phyloP scores from a whole-genome alignment of 2,888 invertebrate species.

The Lasioglossum morio region DNA sequence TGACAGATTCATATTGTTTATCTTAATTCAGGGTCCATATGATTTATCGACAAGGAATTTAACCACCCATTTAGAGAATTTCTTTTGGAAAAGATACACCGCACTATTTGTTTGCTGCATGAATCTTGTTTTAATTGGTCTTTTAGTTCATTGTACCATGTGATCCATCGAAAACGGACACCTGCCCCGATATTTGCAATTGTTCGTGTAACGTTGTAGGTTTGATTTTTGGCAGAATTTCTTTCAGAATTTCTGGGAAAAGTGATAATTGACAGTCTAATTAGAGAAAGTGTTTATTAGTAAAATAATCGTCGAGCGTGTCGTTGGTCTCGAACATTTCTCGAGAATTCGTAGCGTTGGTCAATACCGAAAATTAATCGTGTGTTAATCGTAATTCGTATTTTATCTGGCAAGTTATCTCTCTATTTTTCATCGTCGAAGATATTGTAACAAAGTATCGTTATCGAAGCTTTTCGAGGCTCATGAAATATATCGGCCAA shows the following conservation, averaged over 20 bases:
- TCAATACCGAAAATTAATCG: not conserved
- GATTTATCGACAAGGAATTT: not conserved
- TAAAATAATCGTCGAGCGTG: not conserved
- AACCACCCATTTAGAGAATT: not conserved
- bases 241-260: not conserved
- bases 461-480: not conserved
- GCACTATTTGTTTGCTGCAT: not conserved
- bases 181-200: not conserved
- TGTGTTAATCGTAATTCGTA: not conserved
- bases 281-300: not conserved
- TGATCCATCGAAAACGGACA: not conserved
- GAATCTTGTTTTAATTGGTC: too few relatives aligned
- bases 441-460: not conserved
- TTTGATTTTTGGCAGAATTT: not conserved
- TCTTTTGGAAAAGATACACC: not conserved
- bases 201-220: not conserved
- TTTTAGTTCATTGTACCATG: not conserved
- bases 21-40: too few relatives aligned
- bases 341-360: not conserved
- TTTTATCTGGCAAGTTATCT: not conserved
- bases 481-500: not conserved
- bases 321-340: not conserved
- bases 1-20: not conserved
- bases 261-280: not conserved
- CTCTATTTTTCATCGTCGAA: not conserved